Evolutionary conservation across 1,140 invertebrate genomes (phyloP).

Genomic region (Pissodes strobi): DNA sequence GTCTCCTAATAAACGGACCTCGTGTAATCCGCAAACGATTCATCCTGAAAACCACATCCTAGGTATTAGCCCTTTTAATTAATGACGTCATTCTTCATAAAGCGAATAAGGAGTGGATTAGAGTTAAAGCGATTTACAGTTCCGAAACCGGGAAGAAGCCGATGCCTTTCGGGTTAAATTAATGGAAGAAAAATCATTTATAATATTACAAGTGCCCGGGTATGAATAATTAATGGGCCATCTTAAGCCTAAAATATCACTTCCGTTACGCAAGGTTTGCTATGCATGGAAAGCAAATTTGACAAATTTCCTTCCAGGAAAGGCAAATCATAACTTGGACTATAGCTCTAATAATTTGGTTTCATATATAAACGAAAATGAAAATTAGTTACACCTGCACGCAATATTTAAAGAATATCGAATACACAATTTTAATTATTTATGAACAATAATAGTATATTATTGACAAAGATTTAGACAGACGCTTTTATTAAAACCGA

Average conservation of each 20-base stretch:
- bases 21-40: conserved; percentile 20
- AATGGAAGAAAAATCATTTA: conserved; percentile 30
- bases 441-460: no score
- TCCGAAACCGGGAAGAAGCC: conserved; percentile 1
- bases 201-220: conserved; percentile 10
- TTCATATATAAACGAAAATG: no score
- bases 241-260: conserved; percentile 11
- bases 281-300: neutral
- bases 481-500: no score
- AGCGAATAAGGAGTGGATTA: conserved; percentile 26
- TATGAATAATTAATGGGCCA: conserved; percentile 19
- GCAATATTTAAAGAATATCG: no score
- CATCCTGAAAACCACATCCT: conserved; percentile 16
- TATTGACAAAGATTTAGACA: no score
- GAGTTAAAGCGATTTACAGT: conserved; percentile 20
- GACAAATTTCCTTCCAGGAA: conserved; percentile 6
- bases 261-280: neutral
- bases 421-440: no score
- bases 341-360: no score
- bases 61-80: conserved; percentile 20
- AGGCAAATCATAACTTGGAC: no score
- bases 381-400: no score
- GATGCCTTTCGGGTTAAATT: conserved; percentile 23
- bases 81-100: conserved; percentile 33
- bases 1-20: no score